These are phyloP conservation scores for Drosophila mojavensis DNA, from an alignment of 1,140 invertebrate species.

Conservation along the genomic window DNA sequence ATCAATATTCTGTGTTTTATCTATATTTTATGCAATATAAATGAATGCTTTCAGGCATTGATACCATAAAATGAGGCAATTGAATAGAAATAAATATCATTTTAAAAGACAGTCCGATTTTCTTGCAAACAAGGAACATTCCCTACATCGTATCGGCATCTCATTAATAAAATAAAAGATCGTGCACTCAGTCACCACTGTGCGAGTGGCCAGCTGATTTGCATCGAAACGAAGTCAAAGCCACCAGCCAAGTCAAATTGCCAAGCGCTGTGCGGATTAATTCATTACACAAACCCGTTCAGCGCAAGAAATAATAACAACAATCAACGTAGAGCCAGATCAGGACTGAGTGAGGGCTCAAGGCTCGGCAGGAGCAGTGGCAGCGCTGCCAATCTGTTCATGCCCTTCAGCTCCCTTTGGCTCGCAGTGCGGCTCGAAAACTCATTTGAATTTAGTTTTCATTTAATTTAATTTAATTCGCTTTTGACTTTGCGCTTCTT, in stretches of 20 bases:
- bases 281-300: conserved; percentile 83
- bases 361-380: conserved; percentile 27
- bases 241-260: conserved; percentile 81
- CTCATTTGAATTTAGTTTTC: conserved; percentile 84
- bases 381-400: conserved; percentile 44
- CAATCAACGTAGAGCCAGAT: conserved; percentile 54
- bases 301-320: conserved; percentile 81
- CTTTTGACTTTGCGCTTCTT: conserved; percentile 47
- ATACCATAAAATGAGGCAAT: too few relatives aligned
- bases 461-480: conserved; percentile 83
- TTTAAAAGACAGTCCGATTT: too few relatives aligned
- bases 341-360: conserved; percentile 2
- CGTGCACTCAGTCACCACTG: conserved; percentile 31
- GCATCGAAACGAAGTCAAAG: conserved; percentile 75
- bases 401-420: conserved; percentile 13
- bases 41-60: too few relatives aligned
- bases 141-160: not conserved
- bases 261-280: conserved; percentile 80
- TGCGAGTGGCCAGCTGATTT: conserved; percentile 65
- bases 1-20: too few relatives aligned
- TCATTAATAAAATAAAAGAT: conserved; percentile 34
- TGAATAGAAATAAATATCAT: too few relatives aligned
- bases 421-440: conserved; percentile 68
- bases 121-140: too few relatives aligned
- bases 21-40: too few relatives aligned